Evolutionary conservation across 2,113 vertebrate genomes (phyloP).

Genomic region (Mesocricetus auratus): DNA sequence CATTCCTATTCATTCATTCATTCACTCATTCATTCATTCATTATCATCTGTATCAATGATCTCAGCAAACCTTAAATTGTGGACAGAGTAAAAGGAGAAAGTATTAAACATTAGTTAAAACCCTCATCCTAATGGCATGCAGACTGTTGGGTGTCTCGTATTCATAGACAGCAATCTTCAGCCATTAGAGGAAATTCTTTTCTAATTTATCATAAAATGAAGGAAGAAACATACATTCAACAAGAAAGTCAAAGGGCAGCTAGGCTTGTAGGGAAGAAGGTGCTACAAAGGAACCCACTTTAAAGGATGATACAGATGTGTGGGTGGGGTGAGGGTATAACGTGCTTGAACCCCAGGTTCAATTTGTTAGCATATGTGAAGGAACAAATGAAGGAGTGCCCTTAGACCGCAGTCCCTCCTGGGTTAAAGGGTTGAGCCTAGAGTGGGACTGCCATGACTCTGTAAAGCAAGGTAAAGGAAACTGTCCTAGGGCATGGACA

Average conservation of each 20-base stretch:
- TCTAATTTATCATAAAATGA: slow-evolving; percentile 33
- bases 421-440: not conserved
- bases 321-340: not conserved
- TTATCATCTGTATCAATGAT: not conserved
- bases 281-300: not conserved
- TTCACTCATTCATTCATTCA: not conserved
- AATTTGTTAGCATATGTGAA: not conserved
- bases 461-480: not conserved
- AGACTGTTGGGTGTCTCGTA: not conserved
- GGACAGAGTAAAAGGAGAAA: not conserved
- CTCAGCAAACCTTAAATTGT: not conserved
- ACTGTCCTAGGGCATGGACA: not conserved
- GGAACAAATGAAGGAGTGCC: not conserved
- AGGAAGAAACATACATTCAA: not conserved
- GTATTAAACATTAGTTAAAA: not conserved
- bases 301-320: not conserved
- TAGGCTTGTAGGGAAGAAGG: not conserved
- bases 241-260: not conserved
- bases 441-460: not conserved
- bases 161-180: not conserved
- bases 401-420: not conserved
- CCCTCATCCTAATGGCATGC: not conserved
- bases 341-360: not conserved
- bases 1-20: not conserved
- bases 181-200: slow-evolving; percentile 22